phyloP scores from a whole-genome alignment of 1,140 invertebrate genomes.

The Bombus fervidus region DNA sequence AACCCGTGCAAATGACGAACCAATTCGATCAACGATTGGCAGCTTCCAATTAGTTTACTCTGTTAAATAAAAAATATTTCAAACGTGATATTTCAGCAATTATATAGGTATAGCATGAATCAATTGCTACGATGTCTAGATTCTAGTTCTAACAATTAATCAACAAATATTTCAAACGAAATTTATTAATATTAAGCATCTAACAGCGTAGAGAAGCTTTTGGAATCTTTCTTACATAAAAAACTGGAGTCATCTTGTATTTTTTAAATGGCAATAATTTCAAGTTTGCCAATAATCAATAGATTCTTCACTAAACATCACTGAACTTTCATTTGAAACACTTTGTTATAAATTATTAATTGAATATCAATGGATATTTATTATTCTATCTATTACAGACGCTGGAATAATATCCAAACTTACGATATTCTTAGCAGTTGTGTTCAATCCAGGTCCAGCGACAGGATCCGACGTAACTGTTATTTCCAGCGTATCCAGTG shows the following conservation, averaged over 20 bases:
- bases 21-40: conserved; percentile 89
- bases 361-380: background rate
- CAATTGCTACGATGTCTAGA: background rate
- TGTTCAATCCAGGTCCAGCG: conserved; percentile 81
- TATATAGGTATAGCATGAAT: too few species aligned
- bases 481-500: conserved; percentile 83
- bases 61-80: conserved; percentile 61
- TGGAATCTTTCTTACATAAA: background rate
- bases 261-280: background rate
- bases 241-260: background rate
- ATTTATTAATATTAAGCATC: background rate
- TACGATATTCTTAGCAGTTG: conserved; percentile 83
- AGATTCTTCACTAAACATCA: background rate
- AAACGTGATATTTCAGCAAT: too few species aligned
- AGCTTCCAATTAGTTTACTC: conserved; percentile 87
- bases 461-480: conserved; percentile 82
- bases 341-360: background rate
- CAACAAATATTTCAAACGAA: background rate
- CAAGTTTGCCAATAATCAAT: background rate
- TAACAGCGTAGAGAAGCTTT: too few species aligned
- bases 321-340: background rate
- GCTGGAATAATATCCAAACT: conserved; percentile 45
- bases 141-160: background rate
- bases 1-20: conserved; percentile 90
- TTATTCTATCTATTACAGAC: background rate